These are phyloP conservation scores for Reinhardtius hippoglossoides DNA, from an alignment of 2,113 vertebrate genomes.

Conservation along the genomic window DNA sequence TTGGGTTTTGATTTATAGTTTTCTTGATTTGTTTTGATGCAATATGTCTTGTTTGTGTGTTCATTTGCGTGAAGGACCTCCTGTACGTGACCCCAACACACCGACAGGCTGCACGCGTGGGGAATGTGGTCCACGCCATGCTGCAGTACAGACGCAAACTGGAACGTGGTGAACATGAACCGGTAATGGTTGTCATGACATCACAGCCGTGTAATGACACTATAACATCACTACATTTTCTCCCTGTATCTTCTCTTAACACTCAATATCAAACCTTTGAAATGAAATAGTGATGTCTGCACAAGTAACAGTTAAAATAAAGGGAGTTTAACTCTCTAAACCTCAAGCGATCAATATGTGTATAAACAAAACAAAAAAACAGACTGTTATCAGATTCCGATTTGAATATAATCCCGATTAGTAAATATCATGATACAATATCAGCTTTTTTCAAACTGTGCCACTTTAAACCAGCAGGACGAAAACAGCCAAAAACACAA, in stretches of 20 bases:
- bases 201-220: background rate
- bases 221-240: no score
- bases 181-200: conserved; percentile 72
- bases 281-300: no score
- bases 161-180: conserved; percentile 90
- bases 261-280: fast-evolving
- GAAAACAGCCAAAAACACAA: background rate
- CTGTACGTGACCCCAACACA: conserved; percentile 84
- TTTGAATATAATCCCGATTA: no score
- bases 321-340: no score
- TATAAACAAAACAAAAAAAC: no score
- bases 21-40: background rate
- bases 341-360: no score
- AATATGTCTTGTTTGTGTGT: background rate
- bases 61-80: conserved; percentile 83
- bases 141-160: conserved; percentile 91
- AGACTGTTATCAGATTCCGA: no score
- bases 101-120: conserved; percentile 88
- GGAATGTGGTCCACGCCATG: conserved; percentile 89
- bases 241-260: background rate
- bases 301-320: no score
- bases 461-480: no score
- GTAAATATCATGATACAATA: no score
- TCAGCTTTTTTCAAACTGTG: no score
- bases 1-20: background rate